Conservation (phyloP, 1,140 invertebrate genomes). For the Ditylenchus dipsaci region DNA sequence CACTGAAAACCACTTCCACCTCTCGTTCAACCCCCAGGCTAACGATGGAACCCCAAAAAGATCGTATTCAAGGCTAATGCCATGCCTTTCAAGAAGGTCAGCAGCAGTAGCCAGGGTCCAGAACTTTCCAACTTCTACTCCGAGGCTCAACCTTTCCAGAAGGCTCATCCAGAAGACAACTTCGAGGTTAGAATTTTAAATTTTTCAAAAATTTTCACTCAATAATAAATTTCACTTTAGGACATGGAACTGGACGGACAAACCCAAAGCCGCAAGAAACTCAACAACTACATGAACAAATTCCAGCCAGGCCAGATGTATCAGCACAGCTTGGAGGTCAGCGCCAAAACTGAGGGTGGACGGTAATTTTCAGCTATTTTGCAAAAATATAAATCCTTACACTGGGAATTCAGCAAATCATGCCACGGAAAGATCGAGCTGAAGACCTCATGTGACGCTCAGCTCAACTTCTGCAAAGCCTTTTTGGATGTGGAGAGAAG, state of each 20-base stretch:
- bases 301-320: slow-evolving; percentile 24
- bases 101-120: not conserved
- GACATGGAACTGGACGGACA: slow-evolving; percentile 11
- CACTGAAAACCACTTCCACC: slow-evolving; percentile 37
- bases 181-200: not conserved
- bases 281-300: slow-evolving; percentile 13
- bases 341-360: slow-evolving; percentile 16
- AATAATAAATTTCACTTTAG: not conserved
- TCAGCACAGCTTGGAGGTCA: slow-evolving; percentile 21
- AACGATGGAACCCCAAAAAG: slow-evolving; percentile 24
- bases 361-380: slow-evolving; percentile 3
- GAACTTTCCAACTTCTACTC: slow-evolving; percentile 30
- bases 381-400: no score
- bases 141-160: slow-evolving; percentile 5
- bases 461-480: slow-evolving; percentile 19
- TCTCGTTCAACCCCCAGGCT: slow-evolving; percentile 22
- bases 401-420: not conserved
- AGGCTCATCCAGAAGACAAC: not conserved
- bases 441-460: slow-evolving; percentile 12
- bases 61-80: slow-evolving; percentile 14
- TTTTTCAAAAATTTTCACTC: not conserved
- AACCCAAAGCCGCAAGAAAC: not conserved
- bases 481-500: slow-evolving; percentile 13
- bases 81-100: slow-evolving; percentile 22
- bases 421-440: slow-evolving; percentile 6